These are phyloP conservation scores for Acanthis flammea DNA, from an alignment of 2,797 vertebrate species.

Conservation along the genomic window DNA sequence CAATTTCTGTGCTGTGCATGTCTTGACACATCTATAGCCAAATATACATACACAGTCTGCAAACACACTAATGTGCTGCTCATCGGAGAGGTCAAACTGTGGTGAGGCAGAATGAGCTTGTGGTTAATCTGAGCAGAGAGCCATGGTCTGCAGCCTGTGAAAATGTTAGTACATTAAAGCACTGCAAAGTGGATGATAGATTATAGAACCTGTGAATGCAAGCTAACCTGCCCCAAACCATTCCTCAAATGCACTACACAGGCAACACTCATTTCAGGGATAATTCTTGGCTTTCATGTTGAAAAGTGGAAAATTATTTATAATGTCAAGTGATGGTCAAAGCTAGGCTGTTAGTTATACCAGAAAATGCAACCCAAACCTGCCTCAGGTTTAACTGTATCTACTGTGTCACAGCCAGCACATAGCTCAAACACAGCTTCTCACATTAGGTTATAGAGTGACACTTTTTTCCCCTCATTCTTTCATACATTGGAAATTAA, in stretches of 20 bases:
- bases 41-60: not conserved
- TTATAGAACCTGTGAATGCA: not conserved
- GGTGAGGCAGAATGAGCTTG: conserved; percentile 17
- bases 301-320: conserved; percentile 8
- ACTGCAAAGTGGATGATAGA: conserved; percentile 26
- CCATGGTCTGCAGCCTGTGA: not conserved
- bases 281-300: not conserved
- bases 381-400: not conserved
- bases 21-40: not conserved
- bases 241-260: conserved; percentile 35
- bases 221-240: not conserved
- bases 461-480: not conserved
- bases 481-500: not conserved
- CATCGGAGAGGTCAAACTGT: conserved; percentile 6
- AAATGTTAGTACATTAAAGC: not conserved
- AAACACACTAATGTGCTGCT: not conserved
- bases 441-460: not conserved
- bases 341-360: not conserved
- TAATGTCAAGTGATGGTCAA: not conserved
- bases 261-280: not conserved
- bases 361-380: not conserved
- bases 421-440: not conserved
- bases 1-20: not conserved
- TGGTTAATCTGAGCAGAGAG: conserved; percentile 19
- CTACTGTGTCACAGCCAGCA: not conserved